A percentile compares a stretch with the other conserved stretches of the same genome.
Evolutionary conservation across 2,797 vertebrate genomes (phyloP).

Genomic region (Peromyscus attwateri): DNA sequence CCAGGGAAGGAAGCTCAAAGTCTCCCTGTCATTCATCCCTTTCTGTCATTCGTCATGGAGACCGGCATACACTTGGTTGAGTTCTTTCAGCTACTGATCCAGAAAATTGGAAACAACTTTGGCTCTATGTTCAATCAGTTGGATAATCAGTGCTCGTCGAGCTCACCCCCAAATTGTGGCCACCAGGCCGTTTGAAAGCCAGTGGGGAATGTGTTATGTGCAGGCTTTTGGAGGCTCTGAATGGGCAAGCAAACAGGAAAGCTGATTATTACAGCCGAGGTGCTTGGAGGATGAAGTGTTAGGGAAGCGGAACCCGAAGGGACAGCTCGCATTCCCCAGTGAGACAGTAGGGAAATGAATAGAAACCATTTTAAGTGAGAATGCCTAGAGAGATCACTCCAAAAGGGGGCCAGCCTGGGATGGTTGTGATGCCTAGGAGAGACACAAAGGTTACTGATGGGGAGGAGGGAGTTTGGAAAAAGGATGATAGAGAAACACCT

Average conservation of each 20-base stretch:
- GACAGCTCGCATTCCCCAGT: neutral
- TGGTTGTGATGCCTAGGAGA: conserved; percentile 5
- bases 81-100: conserved; percentile 44
- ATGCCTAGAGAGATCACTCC: neutral
- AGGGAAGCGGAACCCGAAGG: conserved; percentile 2
- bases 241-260: conserved; percentile 18
- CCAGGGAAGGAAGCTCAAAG: neutral
- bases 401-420: neutral
- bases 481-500: conserved; percentile 51
- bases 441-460: conserved; percentile 12
- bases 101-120: conserved; percentile 57
- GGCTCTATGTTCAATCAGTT: neutral
- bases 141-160: neutral
- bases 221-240: neutral
- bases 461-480: neutral
- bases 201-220: neutral
- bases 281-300: neutral
- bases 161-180: neutral
- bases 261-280: conserved; percentile 9
- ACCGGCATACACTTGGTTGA: conserved; percentile 46
- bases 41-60: conserved; percentile 31
- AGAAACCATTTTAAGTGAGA: conserved; percentile 48
- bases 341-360: neutral
- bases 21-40: neutral
- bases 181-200: neutral